phyloP scores from a whole-genome alignment of 2,888 invertebrate genomes.

The Hypolimnas misippus region DNA sequence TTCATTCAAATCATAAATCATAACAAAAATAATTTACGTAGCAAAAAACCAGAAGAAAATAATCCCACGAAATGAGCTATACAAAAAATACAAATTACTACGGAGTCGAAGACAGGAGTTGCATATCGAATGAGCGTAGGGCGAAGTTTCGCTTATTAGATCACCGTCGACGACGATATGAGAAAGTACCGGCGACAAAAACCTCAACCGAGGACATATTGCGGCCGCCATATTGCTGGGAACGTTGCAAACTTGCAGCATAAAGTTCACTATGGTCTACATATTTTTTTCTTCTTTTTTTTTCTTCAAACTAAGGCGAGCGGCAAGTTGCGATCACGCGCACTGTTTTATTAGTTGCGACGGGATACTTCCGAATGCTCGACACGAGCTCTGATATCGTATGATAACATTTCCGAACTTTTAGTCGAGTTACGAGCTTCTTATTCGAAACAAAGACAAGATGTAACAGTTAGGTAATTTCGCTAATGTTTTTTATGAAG shows the following conservation, averaged over 20 bases:
- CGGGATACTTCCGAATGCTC: slow-evolving; percentile 45
- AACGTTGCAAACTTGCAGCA: slow-evolving; percentile 74
- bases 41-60: slow-evolving; percentile 25
- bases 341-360: slow-evolving; percentile 59
- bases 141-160: slow-evolving; percentile 80
- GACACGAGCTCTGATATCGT: slow-evolving; percentile 44
- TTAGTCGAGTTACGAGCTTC: slow-evolving; percentile 36
- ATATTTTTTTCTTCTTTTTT: slow-evolving; percentile 62
- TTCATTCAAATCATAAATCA: slow-evolving; percentile 16
- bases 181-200: slow-evolving; percentile 78
- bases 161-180: slow-evolving; percentile 72
- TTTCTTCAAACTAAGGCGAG: slow-evolving; percentile 51
- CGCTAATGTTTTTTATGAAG: slow-evolving; percentile 18
- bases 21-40: slow-evolving; percentile 12
- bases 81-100: slow-evolving; percentile 60
- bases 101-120: slow-evolving; percentile 66
- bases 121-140: slow-evolving; percentile 78
- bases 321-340: slow-evolving; percentile 55
- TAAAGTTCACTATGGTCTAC: slow-evolving; percentile 64
- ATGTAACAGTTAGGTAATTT: slow-evolving; percentile 29
- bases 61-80: slow-evolving; percentile 25
- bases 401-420: slow-evolving; percentile 43
- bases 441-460: slow-evolving; percentile 32
- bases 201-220: slow-evolving; percentile 74
- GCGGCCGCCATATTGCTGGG: slow-evolving; percentile 67